These are phyloP conservation scores for Salvelinus alpinus DNA, from an alignment of 2,113 vertebrate species.

Conservation along the genomic window DNA sequence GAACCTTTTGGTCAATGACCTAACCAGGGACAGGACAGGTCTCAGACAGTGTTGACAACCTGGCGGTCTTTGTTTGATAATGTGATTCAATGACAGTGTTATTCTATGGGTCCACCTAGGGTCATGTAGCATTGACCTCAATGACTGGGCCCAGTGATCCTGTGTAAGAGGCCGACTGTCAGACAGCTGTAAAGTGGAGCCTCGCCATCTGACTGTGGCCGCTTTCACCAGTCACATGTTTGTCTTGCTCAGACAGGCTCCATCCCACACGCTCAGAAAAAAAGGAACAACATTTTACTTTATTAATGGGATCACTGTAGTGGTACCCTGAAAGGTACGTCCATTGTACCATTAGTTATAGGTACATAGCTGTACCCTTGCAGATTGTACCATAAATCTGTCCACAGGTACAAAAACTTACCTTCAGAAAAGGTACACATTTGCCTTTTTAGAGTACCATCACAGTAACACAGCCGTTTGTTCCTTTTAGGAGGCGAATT, in stretches of 20 bases:
- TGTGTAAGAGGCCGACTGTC: background rate
- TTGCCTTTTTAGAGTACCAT: too few species aligned
- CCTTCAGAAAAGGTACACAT: too few species aligned
- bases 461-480: too few species aligned
- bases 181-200: background rate
- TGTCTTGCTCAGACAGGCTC: constrained; percentile 23
- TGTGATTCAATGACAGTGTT: background rate
- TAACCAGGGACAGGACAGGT: background rate
- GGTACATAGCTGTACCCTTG: too few species aligned
- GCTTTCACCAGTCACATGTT: background rate
- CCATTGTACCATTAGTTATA: too few species aligned
- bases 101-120: background rate
- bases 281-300: too few species aligned
- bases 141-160: background rate
- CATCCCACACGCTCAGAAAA: background rate
- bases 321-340: too few species aligned
- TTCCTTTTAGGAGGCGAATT: too few species aligned
- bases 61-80: background rate
- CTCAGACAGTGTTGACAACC: background rate
- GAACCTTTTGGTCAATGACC: background rate
- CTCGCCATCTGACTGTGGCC: too few species aligned
- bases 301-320: background rate
- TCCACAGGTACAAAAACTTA: too few species aligned
- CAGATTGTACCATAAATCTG: too few species aligned
- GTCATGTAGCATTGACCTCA: background rate